Evolutionary conservation across 2,797 vertebrate species (phyloP).

Genomic region (Acanthornis magna): DNA sequence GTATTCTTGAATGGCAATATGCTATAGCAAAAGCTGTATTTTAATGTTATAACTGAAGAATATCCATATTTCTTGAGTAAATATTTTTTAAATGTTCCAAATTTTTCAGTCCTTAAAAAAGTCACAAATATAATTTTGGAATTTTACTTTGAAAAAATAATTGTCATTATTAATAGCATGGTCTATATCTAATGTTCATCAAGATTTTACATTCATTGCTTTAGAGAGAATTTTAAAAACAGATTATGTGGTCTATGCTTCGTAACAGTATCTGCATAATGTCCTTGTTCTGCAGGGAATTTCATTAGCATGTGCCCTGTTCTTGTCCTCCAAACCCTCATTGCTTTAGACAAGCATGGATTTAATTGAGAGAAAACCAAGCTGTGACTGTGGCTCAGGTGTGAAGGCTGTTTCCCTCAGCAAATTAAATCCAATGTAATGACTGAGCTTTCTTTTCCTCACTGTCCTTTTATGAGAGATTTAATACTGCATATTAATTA

Average conservation of each 20-base stretch:
- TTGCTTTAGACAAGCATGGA: conserved; percentile 69
- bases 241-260: conserved; percentile 42
- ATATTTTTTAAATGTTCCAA: not conserved
- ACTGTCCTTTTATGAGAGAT: conserved; percentile 56
- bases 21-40: not conserved
- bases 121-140: not conserved
- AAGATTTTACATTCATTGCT: conserved; percentile 15
- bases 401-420: conserved; percentile 65
- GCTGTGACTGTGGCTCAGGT: conserved; percentile 73
- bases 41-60: not conserved
- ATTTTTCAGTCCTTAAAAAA: not conserved
- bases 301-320: conserved; percentile 70
- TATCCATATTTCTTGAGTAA: not conserved
- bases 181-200: not conserved
- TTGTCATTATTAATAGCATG: not conserved
- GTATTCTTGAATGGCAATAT: not conserved
- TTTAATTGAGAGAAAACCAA: conserved; percentile 76
- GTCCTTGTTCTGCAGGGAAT: conserved; percentile 67
- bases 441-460: conserved; percentile 63
- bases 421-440: conserved; percentile 74
- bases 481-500: conserved; percentile 71
- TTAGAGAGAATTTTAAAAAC: conserved; percentile 62
- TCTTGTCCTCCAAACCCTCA: conserved; percentile 69
- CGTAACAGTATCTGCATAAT: conserved; percentile 39
- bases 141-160: not conserved